These are phyloP conservation scores for Drosophila nigromelanica DNA, from an alignment of 1,140 invertebrate species.

Conservation along the genomic window DNA sequence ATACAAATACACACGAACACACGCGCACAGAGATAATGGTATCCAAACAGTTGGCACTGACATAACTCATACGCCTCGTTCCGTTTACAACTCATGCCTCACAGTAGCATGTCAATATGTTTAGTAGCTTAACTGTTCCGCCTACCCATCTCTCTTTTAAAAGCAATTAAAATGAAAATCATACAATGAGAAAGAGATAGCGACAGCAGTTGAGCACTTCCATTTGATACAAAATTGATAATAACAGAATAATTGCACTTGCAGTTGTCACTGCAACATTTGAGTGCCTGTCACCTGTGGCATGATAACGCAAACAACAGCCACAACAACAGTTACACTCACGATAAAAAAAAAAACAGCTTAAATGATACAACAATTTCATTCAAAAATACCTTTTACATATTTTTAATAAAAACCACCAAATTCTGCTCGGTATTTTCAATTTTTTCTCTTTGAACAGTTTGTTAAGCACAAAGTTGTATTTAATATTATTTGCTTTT, in stretches of 20 bases:
- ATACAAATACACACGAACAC: background rate
- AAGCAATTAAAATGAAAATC: constrained; percentile 63
- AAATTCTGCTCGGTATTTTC: too few relatives aligned
- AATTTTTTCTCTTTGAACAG: too few relatives aligned
- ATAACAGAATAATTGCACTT: constrained; percentile 50
- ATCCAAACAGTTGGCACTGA: constrained; percentile 21
- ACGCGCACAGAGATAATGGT: background rate
- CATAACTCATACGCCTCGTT: constrained; percentile 53
- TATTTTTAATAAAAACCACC: too few relatives aligned
- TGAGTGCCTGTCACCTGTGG: constrained; percentile 29
- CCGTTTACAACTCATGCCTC: background rate
- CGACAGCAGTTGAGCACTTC: constrained; percentile 2
- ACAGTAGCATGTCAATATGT: constrained; percentile 49
- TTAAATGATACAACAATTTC: background rate
- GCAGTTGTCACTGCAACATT: constrained; percentile 36
- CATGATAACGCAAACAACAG: background rate
- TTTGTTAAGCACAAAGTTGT: too few relatives aligned
- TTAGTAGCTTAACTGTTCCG: constrained; percentile 16
- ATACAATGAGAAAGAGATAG: background rate
- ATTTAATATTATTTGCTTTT: too few relatives aligned
- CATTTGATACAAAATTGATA: constrained; percentile 44
- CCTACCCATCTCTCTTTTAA: constrained; percentile 10
- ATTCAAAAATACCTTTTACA: too few relatives aligned
- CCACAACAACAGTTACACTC: background rate
- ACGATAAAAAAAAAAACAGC: background rate